A percentile compares a stretch with the other conserved stretches of the same genome.
phyloP scores from a whole-genome alignment of 2,797 vertebrate species.

The Alauda arvensis region DNA sequence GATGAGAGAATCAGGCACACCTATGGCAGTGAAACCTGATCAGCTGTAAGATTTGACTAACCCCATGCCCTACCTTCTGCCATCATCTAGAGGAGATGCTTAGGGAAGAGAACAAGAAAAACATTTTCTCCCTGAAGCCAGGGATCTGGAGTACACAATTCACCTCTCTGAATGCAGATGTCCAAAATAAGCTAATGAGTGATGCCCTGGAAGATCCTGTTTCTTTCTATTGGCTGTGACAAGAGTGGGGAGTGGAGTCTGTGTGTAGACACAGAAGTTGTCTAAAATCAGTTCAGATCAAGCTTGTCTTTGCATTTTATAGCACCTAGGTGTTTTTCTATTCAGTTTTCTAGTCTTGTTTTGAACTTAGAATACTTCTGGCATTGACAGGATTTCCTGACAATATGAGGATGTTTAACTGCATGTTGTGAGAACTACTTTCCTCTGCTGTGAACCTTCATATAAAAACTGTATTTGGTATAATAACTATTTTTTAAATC shows the following conservation, averaged over 20 bases:
- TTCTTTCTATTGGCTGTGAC: background rate
- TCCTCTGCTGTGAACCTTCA: background rate
- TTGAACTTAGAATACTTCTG: background rate
- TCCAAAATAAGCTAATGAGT: background rate
- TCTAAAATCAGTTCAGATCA: background rate
- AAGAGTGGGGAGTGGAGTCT: background rate
- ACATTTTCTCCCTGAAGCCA: background rate
- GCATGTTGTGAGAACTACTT: background rate
- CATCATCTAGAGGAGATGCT: background rate
- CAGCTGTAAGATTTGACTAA: background rate
- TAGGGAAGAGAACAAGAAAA: background rate
- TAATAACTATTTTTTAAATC: background rate
- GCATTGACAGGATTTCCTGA: background rate
- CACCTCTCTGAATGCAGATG: background rate
- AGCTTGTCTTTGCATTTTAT: background rate
- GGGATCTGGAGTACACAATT: background rate
- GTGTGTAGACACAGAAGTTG: background rate
- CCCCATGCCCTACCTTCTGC: background rate
- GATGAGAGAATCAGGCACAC: background rate
- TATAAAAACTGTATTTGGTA: background rate
- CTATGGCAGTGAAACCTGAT: background rate
- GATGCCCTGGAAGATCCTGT: background rate
- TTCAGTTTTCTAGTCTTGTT: background rate
- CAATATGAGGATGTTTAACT: background rate
- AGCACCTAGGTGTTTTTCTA: background rate